Base-by-base conservation (phyloP, 2,797 vertebrate genomes). In the Pogonophryne albipinna region DNA sequence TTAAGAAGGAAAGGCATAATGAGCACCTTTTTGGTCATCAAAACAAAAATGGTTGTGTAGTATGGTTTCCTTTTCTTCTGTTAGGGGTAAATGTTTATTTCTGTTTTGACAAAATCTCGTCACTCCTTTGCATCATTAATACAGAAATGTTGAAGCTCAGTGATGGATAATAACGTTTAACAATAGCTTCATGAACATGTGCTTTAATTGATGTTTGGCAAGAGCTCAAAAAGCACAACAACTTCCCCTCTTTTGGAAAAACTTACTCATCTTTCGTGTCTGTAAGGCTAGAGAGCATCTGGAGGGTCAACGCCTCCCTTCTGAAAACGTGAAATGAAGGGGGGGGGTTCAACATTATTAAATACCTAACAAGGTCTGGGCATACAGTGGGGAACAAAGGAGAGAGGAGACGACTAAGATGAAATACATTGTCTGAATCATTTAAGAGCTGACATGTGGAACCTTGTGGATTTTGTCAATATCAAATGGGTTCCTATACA, bases 271-370 rank as follows among this genome's bases (percentile, higher is more conserved):
- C 94, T 93, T 91, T 94, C 84, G 85, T 93, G 90, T 95, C 95
- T 94, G 95, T 93, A 88, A 96, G 90, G 92, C 91, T 52, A 93
- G 95, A 94, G 91, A 94, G 89, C 93, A 94, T 90, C 93, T 95
- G 95, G 93, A 95, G 94, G 94, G 94, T 90, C 92, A 96, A 94
- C 93, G 90, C 93, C 94, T 96, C 95, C 93, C 94, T 96, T 95
- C 95, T 95, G 95, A 93, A 95, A 95, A 93, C 72, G 87, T 92
- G 91, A 94, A 85, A 95, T 88, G 87, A 91, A 92, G 90, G 92
- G 89, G 82, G 78, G 91, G 89, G 82, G 82, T 85, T 91, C 83
- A 84, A 92, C 89, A 95, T 66, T 66, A 58, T 94, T 93, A 94
- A 90, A 91, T 57, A 80, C 68, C 83, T 71, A 89, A 78, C 83